A percentile compares a stretch with the other conserved stretches of the same genome.
These are phyloP conservation scores for Leptosomus discolor DNA, from an alignment of 2,113 vertebrate species.

Conservation along the genomic window DNA sequence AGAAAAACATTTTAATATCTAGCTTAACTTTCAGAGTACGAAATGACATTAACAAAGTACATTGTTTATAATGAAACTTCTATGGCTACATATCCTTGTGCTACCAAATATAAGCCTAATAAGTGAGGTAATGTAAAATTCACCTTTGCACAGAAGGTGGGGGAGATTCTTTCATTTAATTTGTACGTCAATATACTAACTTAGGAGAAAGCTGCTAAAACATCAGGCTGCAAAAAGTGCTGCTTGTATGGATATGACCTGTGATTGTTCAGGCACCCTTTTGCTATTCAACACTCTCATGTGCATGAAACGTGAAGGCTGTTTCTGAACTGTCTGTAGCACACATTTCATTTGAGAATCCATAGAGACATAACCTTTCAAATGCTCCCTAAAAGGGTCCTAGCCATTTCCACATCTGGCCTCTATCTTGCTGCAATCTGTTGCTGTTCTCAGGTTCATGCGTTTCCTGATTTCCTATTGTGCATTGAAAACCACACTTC, in stretches of 20 bases:
- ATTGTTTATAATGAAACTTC: not conserved
- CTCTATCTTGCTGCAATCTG: not conserved
- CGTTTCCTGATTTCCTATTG: constrained; percentile 37
- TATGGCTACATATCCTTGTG: not conserved
- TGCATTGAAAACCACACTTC: constrained; percentile 9
- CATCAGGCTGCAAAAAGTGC: not conserved
- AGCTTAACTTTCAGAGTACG: not conserved
- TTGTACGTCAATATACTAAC: not conserved
- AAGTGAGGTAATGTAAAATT: not conserved
- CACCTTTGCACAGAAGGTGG: not conserved
- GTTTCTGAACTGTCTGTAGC: not conserved
- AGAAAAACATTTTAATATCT: not conserved
- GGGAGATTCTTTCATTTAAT: not conserved
- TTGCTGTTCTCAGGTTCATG: constrained; percentile 3
- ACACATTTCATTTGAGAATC: not conserved
- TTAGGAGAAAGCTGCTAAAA: not conserved
- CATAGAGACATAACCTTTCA: not conserved
- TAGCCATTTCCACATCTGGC: constrained; percentile 20
- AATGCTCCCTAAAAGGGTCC: not conserved
- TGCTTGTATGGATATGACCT: not conserved
- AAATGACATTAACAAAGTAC: not conserved
- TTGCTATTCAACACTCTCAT: not conserved
- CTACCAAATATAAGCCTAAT: not conserved
- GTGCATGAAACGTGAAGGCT: fast-evolving
- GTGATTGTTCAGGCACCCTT: not conserved